Conservation (phyloP, 2,888 invertebrate genomes). For the Agapostemon virescens region DNA sequence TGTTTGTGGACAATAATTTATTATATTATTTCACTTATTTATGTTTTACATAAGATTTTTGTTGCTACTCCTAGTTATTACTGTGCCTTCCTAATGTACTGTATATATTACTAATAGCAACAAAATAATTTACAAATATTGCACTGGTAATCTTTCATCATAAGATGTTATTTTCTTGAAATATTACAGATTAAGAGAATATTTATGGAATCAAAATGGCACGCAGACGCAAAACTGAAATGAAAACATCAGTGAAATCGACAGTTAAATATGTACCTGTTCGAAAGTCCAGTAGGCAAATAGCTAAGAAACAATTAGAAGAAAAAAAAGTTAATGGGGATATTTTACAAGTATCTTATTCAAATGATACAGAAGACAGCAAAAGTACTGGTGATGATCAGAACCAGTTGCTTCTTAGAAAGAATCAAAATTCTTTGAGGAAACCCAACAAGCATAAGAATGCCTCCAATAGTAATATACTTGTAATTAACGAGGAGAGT, state of each 20-base stretch:
- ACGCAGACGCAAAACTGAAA: slow-evolving; percentile 75
- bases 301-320: slow-evolving; percentile 76
- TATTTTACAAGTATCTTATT: slow-evolving; percentile 52
- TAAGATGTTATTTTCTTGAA: slow-evolving; percentile 15
- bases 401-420: slow-evolving; percentile 52
- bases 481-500: slow-evolving; percentile 43
- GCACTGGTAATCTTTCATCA: background rate
- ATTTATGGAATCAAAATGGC: slow-evolving; percentile 72
- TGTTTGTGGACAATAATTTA: background rate
- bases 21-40: background rate
- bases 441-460: slow-evolving; percentile 64
- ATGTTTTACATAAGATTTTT: background rate
- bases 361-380: slow-evolving; percentile 67
- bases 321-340: slow-evolving; percentile 75
- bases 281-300: slow-evolving; percentile 77
- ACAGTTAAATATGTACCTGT: slow-evolving; percentile 72
- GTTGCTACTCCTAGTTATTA: background rate
- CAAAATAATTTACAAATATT: background rate
- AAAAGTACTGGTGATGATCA: slow-evolving; percentile 62
- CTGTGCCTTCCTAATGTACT: background rate
- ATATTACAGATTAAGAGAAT: slow-evolving; percentile 60
- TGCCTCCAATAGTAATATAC: slow-evolving; percentile 42
- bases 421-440: slow-evolving; percentile 57
- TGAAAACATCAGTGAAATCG: slow-evolving; percentile 71
- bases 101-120: background rate